Base-by-base conservation (phyloP, 2,888 invertebrate species). In the Leptinotarsa juncta region DNA sequence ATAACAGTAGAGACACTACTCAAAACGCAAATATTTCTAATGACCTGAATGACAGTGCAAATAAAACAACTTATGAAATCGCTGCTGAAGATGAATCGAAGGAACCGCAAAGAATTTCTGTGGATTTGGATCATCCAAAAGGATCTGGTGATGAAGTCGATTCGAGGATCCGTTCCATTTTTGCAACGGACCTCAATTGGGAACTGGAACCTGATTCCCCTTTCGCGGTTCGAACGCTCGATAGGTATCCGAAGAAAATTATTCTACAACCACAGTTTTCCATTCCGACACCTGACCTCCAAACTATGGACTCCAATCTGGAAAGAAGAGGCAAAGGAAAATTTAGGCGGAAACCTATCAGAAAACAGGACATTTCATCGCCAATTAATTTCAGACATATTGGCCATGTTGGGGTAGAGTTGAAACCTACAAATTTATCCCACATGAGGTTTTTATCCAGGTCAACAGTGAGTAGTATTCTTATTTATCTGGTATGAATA, bases 401-500 rank as follows among this genome's bases (percentile, higher is more conserved):
- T 2, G n/a, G 3, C 2, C 57, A 57, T 57, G 18, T 18, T 57
- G 57, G 57, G 20, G 42, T 16, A 65, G n/a, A 12, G 4, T n/a
- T n/a, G 20, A 18, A 26, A 14, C n/a, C 60, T n/a, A n/a, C 49
- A 3, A 67, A 67, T 67, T 67, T 67, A 49, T 12, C 50, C 48
- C 7, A 14, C 50, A 67, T 67, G 67, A 50, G 49, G 23, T 23
- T 18, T 18, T 67, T 67, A 14, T 67, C 67, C 20, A 67, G 20
- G 18, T 67, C 67, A 23, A 67, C 67, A 67, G 67, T 67, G 23
- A 67, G 67, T 67, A 51, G 51, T 51, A 51, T 4, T 51, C 51
- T 51, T n/a, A n/a, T 51, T 51, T 48, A 42, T 10, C 42, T 42
- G 10, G 10, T 42, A 42, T 42, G 32, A 2, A 32, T 32, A 32